A percentile compares a stretch with the other conserved stretches of the same genome.
These are phyloP conservation scores for Sebastes dallii DNA, from an alignment of 2,797 vertebrate genomes.

Conservation along the genomic window DNA sequence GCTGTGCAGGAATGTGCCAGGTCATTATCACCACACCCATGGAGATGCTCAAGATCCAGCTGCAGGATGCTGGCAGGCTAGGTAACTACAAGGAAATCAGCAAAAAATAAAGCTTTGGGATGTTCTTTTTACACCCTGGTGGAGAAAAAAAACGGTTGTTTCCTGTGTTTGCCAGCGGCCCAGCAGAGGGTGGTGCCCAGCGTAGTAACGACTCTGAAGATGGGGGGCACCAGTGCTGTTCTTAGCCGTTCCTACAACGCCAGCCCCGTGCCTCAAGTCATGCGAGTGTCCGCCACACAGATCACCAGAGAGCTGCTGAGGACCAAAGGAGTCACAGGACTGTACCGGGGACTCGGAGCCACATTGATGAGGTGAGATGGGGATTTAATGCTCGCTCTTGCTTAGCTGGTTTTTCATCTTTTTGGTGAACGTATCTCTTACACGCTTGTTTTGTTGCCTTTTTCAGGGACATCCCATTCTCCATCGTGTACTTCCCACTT, in stretches of 20 bases:
- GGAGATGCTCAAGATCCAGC: constrained; percentile 91
- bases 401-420: not conserved
- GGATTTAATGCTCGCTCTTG: not conserved
- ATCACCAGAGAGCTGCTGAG: constrained; percentile 84
- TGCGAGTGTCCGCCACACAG: constrained; percentile 81
- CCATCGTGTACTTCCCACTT: constrained; percentile 87
- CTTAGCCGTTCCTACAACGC: constrained; percentile 82
- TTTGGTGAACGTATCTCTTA: not conserved
- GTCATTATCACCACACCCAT: constrained; percentile 87
- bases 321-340: constrained; percentile 84
- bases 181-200: constrained; percentile 82
- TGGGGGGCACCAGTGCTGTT: constrained; percentile 76
- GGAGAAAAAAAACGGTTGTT: not conserved
- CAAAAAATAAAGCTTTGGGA: not conserved
- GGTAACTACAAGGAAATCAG: constrained; percentile 58
- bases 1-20: constrained; percentile 87
- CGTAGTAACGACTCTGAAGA: constrained; percentile 77
- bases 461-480: constrained; percentile 87
- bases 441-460: not conserved
- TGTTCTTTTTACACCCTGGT: not conserved
- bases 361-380: constrained; percentile 83
- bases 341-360: constrained; percentile 86
- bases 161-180: constrained; percentile 70
- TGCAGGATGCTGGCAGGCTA: constrained; percentile 88
- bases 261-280: constrained; percentile 62